Conservation (phyloP, 2,113 vertebrate species). For the Tragelaphus scriptus region DNA sequence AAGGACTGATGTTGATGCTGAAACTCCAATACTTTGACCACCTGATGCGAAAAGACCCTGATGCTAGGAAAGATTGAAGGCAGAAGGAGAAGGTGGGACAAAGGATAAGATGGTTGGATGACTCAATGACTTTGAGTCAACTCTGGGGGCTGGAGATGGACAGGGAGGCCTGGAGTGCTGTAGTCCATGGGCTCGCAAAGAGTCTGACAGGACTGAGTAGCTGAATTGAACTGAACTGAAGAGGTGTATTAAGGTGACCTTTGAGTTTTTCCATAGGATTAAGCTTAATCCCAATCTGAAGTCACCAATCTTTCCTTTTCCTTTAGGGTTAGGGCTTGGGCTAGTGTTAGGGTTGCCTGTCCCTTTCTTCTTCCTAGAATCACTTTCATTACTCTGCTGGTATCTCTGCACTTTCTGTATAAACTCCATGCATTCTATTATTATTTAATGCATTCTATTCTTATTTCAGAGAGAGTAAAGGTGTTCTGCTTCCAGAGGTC, state of each 20-base stretch:
- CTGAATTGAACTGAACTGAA: neutral
- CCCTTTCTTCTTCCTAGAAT: neutral
- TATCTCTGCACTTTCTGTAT: neutral
- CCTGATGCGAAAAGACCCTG: neutral
- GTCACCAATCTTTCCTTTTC: neutral
- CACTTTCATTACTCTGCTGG: neutral
- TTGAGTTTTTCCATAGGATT: neutral
- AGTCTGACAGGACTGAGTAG: neutral
- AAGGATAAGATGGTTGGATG: neutral
- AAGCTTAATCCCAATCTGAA: neutral
- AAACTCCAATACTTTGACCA: neutral
- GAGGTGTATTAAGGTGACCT: neutral
- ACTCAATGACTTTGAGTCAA: neutral
- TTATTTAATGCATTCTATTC: neutral
- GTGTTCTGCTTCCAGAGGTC: accelerated
- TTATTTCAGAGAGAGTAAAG: neutral
- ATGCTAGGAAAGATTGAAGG: neutral
- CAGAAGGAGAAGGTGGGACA: neutral
- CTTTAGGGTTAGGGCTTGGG: neutral
- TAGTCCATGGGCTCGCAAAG: neutral
- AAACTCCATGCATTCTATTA: neutral
- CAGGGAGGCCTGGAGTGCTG: neutral
- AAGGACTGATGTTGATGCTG: neutral
- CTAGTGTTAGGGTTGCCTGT: neutral
- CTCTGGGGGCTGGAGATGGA: neutral